phyloP scores from a whole-genome alignment of 2,888 invertebrate genomes.

The Stenodera caucasica region DNA sequence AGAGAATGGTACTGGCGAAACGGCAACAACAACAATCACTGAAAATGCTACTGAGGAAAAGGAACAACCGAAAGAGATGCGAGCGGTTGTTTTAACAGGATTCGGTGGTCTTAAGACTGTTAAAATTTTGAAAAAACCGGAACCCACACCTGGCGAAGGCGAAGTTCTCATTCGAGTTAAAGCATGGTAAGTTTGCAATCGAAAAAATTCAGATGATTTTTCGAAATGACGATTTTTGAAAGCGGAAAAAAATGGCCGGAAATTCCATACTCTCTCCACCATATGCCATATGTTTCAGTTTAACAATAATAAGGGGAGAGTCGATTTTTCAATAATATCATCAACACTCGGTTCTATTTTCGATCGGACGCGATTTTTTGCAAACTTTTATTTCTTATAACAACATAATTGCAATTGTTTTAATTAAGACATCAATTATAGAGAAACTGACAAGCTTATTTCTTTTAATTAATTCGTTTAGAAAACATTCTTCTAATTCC shows the following conservation, averaged over 20 bases:
- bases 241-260: conserved; percentile 1
- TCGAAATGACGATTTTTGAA: no score
- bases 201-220: no score
- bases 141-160: conserved; percentile 70
- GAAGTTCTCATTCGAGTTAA: conserved; percentile 82
- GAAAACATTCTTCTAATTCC: conserved; percentile 2
- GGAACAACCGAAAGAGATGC: conserved; percentile 77
- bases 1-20: conserved; percentile 56
- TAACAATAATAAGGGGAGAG: conserved; percentile 6
- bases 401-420: background rate
- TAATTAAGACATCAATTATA: background rate
- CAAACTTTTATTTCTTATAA: background rate
- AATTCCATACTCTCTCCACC: conserved; percentile 1
- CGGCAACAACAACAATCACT: conserved; percentile 49
- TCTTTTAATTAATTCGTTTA: background rate
- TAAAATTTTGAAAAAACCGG: conserved; percentile 79
- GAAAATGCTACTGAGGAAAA: conserved; percentile 50
- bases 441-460: background rate
- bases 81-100: conserved; percentile 79
- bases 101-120: conserved; percentile 86
- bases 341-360: background rate
- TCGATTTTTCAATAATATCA: background rate
- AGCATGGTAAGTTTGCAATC: conserved; percentile 72
- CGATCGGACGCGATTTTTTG: background rate
- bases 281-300: conserved; percentile 1